Evolutionary conservation across 37 sponge, comb jelly and placozoan species (phyloP), one percentile per base, ranked within the genome.

Genomic region (Chondrilla cf. caribensis): DNA sequence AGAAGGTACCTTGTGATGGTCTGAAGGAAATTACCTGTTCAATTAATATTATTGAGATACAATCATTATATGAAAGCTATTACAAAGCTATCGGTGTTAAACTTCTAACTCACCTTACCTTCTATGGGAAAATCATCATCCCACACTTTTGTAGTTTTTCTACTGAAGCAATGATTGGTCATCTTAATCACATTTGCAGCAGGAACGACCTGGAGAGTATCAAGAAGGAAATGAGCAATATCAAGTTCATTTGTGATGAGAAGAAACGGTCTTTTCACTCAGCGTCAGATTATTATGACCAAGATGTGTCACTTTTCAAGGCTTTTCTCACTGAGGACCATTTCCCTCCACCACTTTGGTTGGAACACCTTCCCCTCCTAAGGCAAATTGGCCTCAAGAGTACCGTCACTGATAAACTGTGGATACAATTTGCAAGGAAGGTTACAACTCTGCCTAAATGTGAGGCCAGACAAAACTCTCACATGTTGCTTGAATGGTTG

Each of bases 271-370:
- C 2, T 19, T 24, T 25, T 32, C 8, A 22, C 2, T 22, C 54
- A 22, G 83, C 77, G 9, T 43, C 81, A 31, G 83, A 89, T n/a
- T 67, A 84, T 21, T 85, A 66, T 78, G 86, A 89, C 70, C 83
- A 79, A 54, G 22, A 37, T 22, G 41, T 47, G 38, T 33, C 65
- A 42, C 68, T 82, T 6, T 51, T 84, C 18, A 51, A 55, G 33
- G 59, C 37, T 2, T 89, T 89, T 47, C 28, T 59, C 18, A 2
- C 24, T 21, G 40, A 25, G 2, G 18, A 77, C 24, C 21, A 67
- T 35, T 79, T 77, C 62, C 83, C 83, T 22, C 37, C 58, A 21
- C 19, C 26, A 25, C 21, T 4, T 1, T 89, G 90, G 90, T n/a
- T 38, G 2, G 37, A 68, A 18, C 40, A 79, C 58, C 36, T 73